Percentiles rank a stretch among this genome's conserved stretches.
Conservation (phyloP, 2,888 invertebrate genomes). For the Pandemis cinnamomeana region DNA sequence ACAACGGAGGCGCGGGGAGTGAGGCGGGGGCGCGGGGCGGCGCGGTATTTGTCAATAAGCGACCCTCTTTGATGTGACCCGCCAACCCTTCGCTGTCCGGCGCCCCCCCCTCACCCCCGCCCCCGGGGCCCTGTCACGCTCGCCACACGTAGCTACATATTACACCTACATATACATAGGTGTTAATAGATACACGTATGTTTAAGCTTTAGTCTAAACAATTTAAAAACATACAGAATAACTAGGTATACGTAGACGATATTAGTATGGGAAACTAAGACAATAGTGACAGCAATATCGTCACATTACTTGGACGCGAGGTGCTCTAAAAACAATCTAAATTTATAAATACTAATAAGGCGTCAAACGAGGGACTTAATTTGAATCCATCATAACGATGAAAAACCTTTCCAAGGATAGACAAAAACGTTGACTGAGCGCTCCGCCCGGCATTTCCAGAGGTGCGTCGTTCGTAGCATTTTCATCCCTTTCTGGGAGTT, state of each 20-base stretch:
- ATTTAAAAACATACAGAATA: too few relatives aligned
- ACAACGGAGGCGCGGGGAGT: background rate
- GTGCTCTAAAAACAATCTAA: background rate
- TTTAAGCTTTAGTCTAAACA: too few relatives aligned
- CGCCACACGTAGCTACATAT: background rate
- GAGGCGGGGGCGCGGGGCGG: background rate
- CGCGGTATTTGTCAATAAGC: conserved; percentile 46
- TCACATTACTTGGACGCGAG: background rate
- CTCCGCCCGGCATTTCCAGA: background rate
- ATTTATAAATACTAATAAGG: too few relatives aligned
- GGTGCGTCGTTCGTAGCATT: background rate
- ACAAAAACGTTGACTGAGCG: background rate
- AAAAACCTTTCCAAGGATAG: too few relatives aligned
- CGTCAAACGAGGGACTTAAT: too few relatives aligned
- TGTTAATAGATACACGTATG: too few relatives aligned
- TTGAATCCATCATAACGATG: too few relatives aligned
- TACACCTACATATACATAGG: too few relatives aligned
- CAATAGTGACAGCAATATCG: too few relatives aligned
- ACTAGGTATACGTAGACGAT: too few relatives aligned
- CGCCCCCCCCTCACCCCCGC: conserved; percentile 8
- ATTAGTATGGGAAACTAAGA: background rate
- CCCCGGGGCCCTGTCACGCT: background rate
- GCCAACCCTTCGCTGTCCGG: conserved; percentile 32
- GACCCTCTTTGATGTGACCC: conserved; percentile 31
- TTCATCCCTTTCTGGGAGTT: background rate